These are phyloP conservation scores for Drosophila orena DNA, from an alignment of 1,140 invertebrate genomes.

Conservation along the genomic window DNA sequence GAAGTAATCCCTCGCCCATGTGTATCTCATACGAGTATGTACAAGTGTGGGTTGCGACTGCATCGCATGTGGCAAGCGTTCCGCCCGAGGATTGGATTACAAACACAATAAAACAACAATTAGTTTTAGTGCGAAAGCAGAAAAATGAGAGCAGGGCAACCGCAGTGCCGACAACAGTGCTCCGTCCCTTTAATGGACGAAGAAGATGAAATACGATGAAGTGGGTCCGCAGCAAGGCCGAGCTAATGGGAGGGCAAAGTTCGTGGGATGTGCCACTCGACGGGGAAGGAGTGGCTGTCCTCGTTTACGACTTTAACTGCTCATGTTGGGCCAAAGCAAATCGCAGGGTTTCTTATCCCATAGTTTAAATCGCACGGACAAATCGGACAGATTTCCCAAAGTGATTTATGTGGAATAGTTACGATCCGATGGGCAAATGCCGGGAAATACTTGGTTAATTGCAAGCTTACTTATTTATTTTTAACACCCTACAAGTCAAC, in stretches of 20 bases:
- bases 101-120: conserved; percentile 62
- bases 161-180: conserved; percentile 12
- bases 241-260: not conserved
- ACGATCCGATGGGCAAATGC: too few relatives aligned
- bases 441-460: too few relatives aligned
- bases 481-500: too few relatives aligned
- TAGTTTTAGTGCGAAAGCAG: conserved; percentile 49
- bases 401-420: too few relatives aligned
- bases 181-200: conserved; percentile 15
- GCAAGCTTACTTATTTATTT: too few relatives aligned
- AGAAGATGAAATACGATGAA: conserved; percentile 6
- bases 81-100: conserved; percentile 49
- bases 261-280: not conserved
- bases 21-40: too few relatives aligned
- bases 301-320: not conserved
- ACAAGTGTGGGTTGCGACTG: conserved; percentile 8
- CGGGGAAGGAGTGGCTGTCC: conserved; percentile 1
- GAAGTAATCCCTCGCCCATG: not conserved
- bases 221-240: not conserved
- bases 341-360: not conserved
- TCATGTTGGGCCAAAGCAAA: conserved; percentile 8
- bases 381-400: too few relatives aligned
- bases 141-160: conserved; percentile 23
- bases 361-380: too few relatives aligned
- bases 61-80: conserved; percentile 25